Conservation (phyloP, 2,113 vertebrate species). For the Chascanopsetta lugubris region DNA sequence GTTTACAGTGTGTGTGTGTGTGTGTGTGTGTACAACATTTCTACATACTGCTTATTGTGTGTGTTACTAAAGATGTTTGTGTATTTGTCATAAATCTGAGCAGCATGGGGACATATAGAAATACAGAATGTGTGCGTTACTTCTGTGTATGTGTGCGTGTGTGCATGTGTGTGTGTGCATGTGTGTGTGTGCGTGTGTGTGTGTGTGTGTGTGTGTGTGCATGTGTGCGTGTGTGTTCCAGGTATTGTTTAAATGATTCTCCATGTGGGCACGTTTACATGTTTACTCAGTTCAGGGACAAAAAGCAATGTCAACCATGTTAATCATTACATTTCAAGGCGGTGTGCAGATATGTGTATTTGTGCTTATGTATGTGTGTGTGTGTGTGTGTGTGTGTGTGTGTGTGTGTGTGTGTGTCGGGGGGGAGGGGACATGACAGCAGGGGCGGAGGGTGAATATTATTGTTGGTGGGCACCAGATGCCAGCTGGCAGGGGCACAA, state of each 20-base stretch:
- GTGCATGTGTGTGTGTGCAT: neutral
- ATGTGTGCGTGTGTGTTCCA: too few relatives aligned
- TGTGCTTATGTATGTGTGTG: neutral
- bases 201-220: neutral
- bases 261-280: neutral
- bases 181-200: neutral
- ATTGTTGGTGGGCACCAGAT: conserved; percentile 73
- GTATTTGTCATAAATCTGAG: too few relatives aligned
- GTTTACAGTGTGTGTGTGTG: too few relatives aligned
- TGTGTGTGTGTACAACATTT: too few relatives aligned
- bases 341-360: neutral
- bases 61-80: too few relatives aligned
- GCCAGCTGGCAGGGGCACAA: conserved; percentile 93
- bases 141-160: too few relatives aligned
- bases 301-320: too few relatives aligned
- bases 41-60: too few relatives aligned
- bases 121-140: too few relatives aligned
- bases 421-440: conserved; percentile 14
- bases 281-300: neutral
- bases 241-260: too few relatives aligned
- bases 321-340: neutral
- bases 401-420: conserved; percentile 8
- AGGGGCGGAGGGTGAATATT: conserved; percentile 54
- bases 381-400: conserved; percentile 7
- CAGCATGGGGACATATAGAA: too few relatives aligned